Conservation (phyloP, 2,797 vertebrate genomes). For the Gymnocypris eckloni region DNA sequence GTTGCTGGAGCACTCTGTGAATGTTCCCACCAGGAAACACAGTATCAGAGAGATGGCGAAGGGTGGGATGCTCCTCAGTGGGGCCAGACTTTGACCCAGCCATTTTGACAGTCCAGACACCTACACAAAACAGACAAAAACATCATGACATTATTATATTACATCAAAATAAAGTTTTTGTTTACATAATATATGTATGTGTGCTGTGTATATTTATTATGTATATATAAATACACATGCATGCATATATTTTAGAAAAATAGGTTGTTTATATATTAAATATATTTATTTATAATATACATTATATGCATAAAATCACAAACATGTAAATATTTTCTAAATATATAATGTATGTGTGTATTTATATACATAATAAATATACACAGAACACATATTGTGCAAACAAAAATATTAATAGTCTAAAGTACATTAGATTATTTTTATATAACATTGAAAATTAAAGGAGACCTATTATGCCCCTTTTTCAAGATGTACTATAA, state of each 20-base stretch:
- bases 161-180: not conserved
- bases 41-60: conserved; percentile 82
- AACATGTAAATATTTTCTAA: not conserved
- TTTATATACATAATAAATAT: not conserved
- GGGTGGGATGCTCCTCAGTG: conserved; percentile 80
- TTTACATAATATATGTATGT: not conserved
- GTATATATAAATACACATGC: not conserved
- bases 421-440: not conserved
- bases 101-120: conserved; percentile 83
- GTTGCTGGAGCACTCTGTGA: conserved; percentile 95
- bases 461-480: not conserved
- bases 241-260: not conserved
- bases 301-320: not conserved
- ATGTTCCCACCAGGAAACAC: conserved; percentile 81
- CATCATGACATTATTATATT: not conserved
- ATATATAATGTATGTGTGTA: not conserved
- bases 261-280: not conserved
- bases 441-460: not conserved
- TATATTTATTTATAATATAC: not conserved
- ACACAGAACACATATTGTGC: not conserved
- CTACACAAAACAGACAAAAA: conserved; percentile 69
- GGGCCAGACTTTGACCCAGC: conserved; percentile 83
- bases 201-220: not conserved
- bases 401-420: not conserved
- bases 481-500: not conserved